A percentile compares a stretch with the other conserved stretches of the same genome.
Conservation (phyloP, 1,140 invertebrate genomes). For the Zeugodacus cucurbitae region DNA sequence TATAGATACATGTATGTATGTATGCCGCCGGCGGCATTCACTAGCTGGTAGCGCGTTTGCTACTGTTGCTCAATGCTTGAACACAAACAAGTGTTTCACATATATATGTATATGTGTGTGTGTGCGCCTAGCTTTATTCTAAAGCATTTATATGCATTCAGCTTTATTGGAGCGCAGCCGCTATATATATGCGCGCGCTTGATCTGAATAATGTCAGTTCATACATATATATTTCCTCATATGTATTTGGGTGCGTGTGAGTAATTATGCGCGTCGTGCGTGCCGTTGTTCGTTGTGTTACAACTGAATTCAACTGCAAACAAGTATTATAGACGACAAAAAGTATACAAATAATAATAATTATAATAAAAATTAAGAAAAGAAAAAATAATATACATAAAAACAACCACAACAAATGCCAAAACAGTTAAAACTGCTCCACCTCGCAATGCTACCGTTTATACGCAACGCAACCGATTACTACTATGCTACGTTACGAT, state of each 20-base stretch:
- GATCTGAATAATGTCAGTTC: background rate
- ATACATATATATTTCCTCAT: background rate
- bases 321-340: constrained; percentile 15
- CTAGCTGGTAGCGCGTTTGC: background rate
- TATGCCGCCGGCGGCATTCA: too few species aligned
- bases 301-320: background rate
- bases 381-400: background rate
- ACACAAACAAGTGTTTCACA: too few species aligned
- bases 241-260: background rate
- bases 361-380: background rate
- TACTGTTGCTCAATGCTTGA: background rate
- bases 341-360: background rate
- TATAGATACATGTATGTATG: background rate
- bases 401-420: background rate
- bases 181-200: background rate
- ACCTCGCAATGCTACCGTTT: constrained; percentile 17
- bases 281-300: background rate
- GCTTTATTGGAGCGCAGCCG: background rate
- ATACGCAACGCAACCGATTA: background rate
- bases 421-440: background rate
- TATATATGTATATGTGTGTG: background rate
- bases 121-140: too few species aligned
- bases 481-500: background rate
- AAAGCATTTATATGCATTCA: background rate
- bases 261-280: background rate